A percentile compares a stretch with the other conserved stretches of the same genome.
Evolutionary conservation across 2,888 invertebrate species (phyloP).

Genomic region (Isotomurus palustris): DNA sequence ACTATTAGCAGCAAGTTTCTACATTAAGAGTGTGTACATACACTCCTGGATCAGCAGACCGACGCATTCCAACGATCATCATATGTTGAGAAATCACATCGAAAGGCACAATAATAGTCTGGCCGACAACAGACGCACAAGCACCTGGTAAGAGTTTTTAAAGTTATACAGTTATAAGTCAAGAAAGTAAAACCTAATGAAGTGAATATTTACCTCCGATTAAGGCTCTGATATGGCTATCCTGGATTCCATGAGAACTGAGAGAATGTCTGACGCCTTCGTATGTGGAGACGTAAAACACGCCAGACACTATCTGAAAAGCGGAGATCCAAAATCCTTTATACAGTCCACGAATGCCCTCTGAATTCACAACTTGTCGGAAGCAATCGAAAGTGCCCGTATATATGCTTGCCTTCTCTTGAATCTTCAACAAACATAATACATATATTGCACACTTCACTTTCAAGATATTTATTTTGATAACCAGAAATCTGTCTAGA

Average conservation of each 20-base stretch:
- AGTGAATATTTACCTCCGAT: conserved; percentile 58
- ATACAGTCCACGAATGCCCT: conserved; percentile 83
- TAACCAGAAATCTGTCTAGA: too few relatives aligned
- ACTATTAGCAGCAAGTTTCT: not conserved
- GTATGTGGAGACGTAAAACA: conserved; percentile 89
- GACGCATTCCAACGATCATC: conserved; percentile 75
- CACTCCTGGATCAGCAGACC: conserved; percentile 21
- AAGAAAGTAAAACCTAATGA: not conserved
- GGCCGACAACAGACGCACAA: conserved; percentile 85
- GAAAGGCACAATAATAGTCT: conserved; percentile 93
- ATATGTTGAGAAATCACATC: conserved; percentile 95
- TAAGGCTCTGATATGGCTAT: conserved; percentile 67
- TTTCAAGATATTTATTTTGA: too few relatives aligned
- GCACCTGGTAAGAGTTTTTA: conserved; percentile 58
- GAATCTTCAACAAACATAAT: conserved; percentile 38
- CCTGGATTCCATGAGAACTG: conserved; percentile 59
- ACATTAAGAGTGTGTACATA: conserved; percentile 3
- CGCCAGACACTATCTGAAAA: conserved; percentile 76
- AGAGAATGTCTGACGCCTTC: conserved; percentile 82
- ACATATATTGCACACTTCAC: too few relatives aligned
- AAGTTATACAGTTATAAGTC: too few relatives aligned
- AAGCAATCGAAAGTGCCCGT: conserved; percentile 77
- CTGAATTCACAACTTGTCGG: conserved; percentile 73
- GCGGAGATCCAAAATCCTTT: conserved; percentile 94
- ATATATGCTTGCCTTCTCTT: conserved; percentile 48